A percentile compares a stretch with the other conserved stretches of the same genome.
Conservation (phyloP, 2,888 invertebrate species). For the Hedya salicella region DNA sequence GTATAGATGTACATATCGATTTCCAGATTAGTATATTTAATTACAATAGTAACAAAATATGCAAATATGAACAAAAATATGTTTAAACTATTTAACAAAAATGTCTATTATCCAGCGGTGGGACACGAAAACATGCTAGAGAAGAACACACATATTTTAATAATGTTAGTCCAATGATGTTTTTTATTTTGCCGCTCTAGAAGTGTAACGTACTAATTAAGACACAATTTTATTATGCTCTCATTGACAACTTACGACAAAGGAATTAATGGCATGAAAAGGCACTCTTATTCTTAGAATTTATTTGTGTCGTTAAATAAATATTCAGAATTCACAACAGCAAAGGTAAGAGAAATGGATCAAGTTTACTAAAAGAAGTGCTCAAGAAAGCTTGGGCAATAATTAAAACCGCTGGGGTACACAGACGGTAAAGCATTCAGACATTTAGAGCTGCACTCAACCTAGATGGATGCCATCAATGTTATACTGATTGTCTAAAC, state of each 20-base stretch:
- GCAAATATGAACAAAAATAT: too few relatives aligned
- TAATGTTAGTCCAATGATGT: too few relatives aligned
- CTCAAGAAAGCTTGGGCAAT: background rate
- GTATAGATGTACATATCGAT: too few relatives aligned
- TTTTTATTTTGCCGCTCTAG: too few relatives aligned
- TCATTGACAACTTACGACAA: background rate
- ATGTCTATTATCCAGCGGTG: too few relatives aligned
- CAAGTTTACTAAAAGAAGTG: background rate
- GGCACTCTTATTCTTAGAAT: background rate
- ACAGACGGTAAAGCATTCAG: conserved; percentile 15
- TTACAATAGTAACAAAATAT: too few relatives aligned
- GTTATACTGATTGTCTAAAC: background rate
- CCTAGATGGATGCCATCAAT: conserved; percentile 7
- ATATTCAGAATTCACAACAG: background rate
- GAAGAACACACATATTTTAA: too few relatives aligned
- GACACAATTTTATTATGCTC: too few relatives aligned
- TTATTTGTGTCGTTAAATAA: background rate
- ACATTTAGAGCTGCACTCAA: conserved; percentile 19
- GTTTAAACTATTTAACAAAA: too few relatives aligned
- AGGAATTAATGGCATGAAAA: background rate
- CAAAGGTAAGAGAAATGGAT: background rate
- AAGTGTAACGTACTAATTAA: too few relatives aligned
- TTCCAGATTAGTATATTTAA: too few relatives aligned
- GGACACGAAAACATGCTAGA: too few relatives aligned
- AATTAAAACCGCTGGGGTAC: conserved; percentile 2